A percentile compares a stretch with the other conserved stretches of the same genome.
phyloP scores from a whole-genome alignment of 2,797 vertebrate species.

The Cyclura pinguis region DNA sequence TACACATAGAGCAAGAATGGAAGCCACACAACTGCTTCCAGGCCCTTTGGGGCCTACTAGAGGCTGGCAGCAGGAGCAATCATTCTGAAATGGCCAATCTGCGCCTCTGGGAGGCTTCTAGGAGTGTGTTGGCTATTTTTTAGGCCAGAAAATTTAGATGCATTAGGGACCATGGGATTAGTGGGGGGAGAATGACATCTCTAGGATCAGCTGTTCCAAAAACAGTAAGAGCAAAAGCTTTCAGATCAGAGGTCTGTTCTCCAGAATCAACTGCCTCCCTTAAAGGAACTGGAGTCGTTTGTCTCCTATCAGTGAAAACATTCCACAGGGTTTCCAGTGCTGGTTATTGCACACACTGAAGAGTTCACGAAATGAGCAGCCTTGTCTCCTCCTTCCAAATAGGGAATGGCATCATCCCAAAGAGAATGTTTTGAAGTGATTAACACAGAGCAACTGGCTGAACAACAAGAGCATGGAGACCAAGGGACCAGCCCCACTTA shows the following conservation, averaged over 20 bases:
- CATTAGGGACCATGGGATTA: too few species aligned
- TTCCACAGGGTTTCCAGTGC: not conserved
- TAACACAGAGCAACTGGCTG: not conserved
- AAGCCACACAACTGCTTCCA: too few species aligned
- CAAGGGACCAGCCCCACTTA: conserved; percentile 67
- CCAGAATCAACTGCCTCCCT: conserved; percentile 1
- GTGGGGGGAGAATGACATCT: too few species aligned
- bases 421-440: not conserved
- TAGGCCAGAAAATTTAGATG: too few species aligned
- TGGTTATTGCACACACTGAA: not conserved
- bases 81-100: too few species aligned
- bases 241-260: not conserved
- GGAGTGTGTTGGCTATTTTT: too few species aligned
- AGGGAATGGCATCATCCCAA: not conserved
- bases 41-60: too few species aligned
- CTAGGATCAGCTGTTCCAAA: not conserved
- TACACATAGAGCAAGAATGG: too few species aligned
- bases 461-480: not conserved
- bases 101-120: too few species aligned
- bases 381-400: not conserved
- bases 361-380: not conserved
- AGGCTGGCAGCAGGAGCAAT: too few species aligned
- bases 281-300: not conserved
- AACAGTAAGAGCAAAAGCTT: not conserved
- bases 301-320: not conserved